Conservation (phyloP, 30 jellyfish, hydroid and myxozoan genomes). For the Chrysaora quinquecirrha region DNA sequence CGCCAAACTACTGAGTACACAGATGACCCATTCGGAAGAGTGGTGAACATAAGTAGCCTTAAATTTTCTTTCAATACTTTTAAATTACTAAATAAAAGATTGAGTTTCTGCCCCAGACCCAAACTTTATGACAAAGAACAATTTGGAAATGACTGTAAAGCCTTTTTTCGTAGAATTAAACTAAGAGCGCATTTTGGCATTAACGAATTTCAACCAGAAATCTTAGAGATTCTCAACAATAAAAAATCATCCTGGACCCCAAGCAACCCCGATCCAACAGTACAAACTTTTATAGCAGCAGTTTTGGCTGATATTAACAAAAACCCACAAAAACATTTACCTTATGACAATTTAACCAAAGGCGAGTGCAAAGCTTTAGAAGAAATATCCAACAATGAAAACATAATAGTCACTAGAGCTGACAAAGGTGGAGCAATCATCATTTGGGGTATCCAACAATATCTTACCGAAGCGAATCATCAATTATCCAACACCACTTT, state of each 20-base stretch:
- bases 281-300: not conserved
- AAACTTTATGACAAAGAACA: not conserved
- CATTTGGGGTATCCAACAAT: not conserved
- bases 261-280: not conserved
- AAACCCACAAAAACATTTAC: not conserved
- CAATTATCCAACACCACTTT: not conserved
- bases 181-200: too few species aligned
- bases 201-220: not conserved
- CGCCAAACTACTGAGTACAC: not conserved
- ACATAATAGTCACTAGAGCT: not conserved
- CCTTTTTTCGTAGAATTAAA: not conserved
- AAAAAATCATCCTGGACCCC: not conserved
- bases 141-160: not conserved
- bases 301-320: not conserved
- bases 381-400: not conserved
- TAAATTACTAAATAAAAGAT: not conserved
- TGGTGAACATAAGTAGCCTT: conserved; percentile 1
- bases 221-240: not conserved
- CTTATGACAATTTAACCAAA: not conserved
- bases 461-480: not conserved
- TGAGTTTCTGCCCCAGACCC: conserved; percentile 7
- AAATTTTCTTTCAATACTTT: not conserved
- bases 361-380: not conserved
- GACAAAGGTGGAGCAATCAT: not conserved
- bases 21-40: conserved; percentile 3